Evolutionary conservation across 2,113 vertebrate genomes (phyloP).

Genomic region (Ammodytes marinus): DNA sequence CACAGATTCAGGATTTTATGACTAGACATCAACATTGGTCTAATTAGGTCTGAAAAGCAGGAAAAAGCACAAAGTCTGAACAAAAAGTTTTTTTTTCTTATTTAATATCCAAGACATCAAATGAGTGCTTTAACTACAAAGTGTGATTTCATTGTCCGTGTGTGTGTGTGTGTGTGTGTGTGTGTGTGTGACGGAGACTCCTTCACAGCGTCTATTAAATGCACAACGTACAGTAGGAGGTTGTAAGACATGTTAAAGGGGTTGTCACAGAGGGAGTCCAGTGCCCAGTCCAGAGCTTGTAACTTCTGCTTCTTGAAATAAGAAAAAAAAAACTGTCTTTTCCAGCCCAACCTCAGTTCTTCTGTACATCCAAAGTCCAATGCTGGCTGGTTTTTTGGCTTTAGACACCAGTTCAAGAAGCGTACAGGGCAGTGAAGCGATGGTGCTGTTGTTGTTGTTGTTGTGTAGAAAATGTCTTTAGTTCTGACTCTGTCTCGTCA

Average conservation of each 20-base stretch:
- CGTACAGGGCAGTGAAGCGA: conserved; percentile 18
- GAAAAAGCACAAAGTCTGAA: conserved; percentile 33
- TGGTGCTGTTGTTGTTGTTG: background rate
- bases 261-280: background rate
- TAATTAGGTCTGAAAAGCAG: conserved; percentile 12
- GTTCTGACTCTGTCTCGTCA: conserved; percentile 70
- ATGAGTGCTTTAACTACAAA: conserved; percentile 44
- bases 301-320: conserved; percentile 3
- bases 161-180: no score
- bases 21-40: background rate
- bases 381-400: conserved; percentile 18
- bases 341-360: conserved; percentile 21
- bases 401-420: conserved; percentile 17
- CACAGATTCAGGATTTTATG: background rate
- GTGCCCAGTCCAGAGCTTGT: conserved; percentile 26
- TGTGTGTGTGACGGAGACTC: conserved; percentile 9
- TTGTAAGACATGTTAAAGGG: conserved; percentile 6
- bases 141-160: conserved; percentile 29
- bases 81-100: conserved; percentile 5
- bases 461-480: conserved; percentile 36
- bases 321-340: conserved; percentile 7
- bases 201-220: conserved; percentile 8
- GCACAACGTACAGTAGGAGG: conserved; percentile 5
- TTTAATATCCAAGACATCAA: conserved; percentile 64
- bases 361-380: conserved; percentile 60